phyloP scores from a whole-genome alignment of 1,140 invertebrate species.

The Zaprionus africanus region DNA sequence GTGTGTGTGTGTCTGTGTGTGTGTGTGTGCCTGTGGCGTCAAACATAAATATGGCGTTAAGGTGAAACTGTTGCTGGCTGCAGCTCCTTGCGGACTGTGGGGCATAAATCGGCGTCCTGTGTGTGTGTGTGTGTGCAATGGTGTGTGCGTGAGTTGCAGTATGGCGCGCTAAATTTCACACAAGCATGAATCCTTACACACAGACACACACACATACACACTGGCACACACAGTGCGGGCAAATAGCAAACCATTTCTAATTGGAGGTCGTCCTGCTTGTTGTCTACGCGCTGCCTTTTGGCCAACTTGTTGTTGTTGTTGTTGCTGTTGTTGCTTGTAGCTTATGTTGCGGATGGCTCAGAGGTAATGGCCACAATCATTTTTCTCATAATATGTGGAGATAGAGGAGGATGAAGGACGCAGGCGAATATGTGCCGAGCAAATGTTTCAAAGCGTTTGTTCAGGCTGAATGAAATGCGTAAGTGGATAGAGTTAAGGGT shows the following conservation, averaged over 20 bases:
- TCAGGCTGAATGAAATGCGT: slow-evolving; percentile 22
- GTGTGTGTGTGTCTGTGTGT: slow-evolving; percentile 23
- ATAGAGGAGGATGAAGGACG: background rate
- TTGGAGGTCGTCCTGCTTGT: slow-evolving; percentile 68
- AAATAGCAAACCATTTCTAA: slow-evolving; percentile 76
- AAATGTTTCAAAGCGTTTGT: slow-evolving; percentile 22
- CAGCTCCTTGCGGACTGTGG: slow-evolving; percentile 54
- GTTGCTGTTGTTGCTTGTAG: slow-evolving; percentile 6
- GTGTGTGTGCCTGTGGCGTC: slow-evolving; percentile 51
- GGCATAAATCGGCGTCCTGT: slow-evolving; percentile 65
- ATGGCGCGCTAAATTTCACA: slow-evolving; percentile 68
- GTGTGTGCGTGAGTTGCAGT: slow-evolving; percentile 39
- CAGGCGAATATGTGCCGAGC: background rate
- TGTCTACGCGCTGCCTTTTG: slow-evolving; percentile 51
- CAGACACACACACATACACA: slow-evolving; percentile 11
- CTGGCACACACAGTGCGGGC: slow-evolving; percentile 15
- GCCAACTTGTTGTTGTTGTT: slow-evolving; percentile 42
- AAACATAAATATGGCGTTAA: slow-evolving; percentile 78
- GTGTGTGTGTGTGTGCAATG: slow-evolving; percentile 25
- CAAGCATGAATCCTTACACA: slow-evolving; percentile 26
- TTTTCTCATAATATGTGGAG: slow-evolving; percentile 1
- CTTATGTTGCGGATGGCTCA: slow-evolving; percentile 40
- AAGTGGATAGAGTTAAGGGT: background rate
- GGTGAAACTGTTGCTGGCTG: slow-evolving; percentile 73
- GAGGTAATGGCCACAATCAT: slow-evolving; percentile 34